Evolutionary conservation across 2,888 invertebrate genomes (phyloP).

Genomic region (Slavum lentiscoides): DNA sequence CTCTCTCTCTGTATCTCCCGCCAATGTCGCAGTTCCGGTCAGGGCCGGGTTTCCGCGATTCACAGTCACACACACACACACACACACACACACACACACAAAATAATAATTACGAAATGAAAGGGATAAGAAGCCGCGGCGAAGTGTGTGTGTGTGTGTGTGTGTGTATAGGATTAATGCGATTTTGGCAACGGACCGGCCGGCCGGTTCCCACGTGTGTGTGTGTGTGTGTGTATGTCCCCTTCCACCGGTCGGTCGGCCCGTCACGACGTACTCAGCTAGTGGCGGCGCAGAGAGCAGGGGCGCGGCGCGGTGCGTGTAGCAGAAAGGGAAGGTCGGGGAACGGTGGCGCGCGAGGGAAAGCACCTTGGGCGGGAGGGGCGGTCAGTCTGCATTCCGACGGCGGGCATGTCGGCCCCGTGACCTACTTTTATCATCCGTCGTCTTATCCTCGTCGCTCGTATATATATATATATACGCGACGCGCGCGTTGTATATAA

Average conservation of each 20-base stretch:
- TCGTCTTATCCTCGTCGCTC: slow-evolving; percentile 25
- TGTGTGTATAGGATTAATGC: slow-evolving; percentile 19
- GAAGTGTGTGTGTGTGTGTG: too few relatives aligned
- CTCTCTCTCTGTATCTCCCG: neutral
- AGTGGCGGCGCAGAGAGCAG: too few relatives aligned
- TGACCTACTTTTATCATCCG: slow-evolving; percentile 39
- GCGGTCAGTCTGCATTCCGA: slow-evolving; percentile 48
- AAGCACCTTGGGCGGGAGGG: slow-evolving; percentile 50
- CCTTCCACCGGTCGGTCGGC: slow-evolving; percentile 21
- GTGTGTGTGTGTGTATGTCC: neutral
- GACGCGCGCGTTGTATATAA: too few relatives aligned
- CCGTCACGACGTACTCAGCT: neutral
- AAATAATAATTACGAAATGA: slow-evolving; percentile 6
- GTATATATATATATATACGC: neutral
- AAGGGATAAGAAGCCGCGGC: slow-evolving; percentile 29
- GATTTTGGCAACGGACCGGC: slow-evolving; percentile 27
- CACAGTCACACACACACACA: neutral
- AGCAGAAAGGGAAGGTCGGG: too few relatives aligned
- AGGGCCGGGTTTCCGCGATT: neutral
- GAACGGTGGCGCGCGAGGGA: slow-evolving; percentile 19
- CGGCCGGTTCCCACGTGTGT: slow-evolving; percentile 34
- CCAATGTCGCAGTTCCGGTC: slow-evolving; percentile 20
- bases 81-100: neutral
- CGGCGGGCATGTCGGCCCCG: slow-evolving; percentile 46
- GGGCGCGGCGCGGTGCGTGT: neutral